These are phyloP conservation scores for Delphinapterus leucas DNA, from an alignment of 2,113 vertebrate species.

Conservation along the genomic window DNA sequence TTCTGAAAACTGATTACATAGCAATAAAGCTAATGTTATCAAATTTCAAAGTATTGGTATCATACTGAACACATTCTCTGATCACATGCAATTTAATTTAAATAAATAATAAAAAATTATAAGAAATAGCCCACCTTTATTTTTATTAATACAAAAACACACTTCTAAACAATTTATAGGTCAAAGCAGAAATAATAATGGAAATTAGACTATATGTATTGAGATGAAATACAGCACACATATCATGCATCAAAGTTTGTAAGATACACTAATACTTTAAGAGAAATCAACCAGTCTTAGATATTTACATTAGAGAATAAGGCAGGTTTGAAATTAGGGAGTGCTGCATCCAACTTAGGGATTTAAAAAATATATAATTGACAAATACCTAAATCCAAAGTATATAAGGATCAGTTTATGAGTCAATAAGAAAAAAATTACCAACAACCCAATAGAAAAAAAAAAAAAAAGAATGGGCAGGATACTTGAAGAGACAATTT, in stretches of 20 bases:
- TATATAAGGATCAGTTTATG: neutral
- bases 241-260: neutral
- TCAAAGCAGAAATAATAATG: neutral
- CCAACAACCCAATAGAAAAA: neutral
- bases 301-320: slow-evolving; percentile 15
- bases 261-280: neutral
- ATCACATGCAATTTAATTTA: neutral
- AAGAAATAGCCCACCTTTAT: neutral
- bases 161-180: neutral
- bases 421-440: neutral
- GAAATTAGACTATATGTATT: neutral
- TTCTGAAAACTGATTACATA: slow-evolving; percentile 16
- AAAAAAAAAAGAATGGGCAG: neutral
- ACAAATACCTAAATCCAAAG: neutral
- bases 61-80: neutral
- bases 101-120: neutral
- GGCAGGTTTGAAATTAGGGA: neutral
- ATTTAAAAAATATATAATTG: neutral
- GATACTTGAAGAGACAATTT: neutral
- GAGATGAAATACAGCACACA: neutral
- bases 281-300: neutral
- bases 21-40: neutral
- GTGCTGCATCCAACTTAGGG: neutral
- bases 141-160: neutral
- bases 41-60: neutral